A percentile compares a stretch with the other conserved stretches of the same genome.
phyloP scores from a whole-genome alignment of 2,113 vertebrate species.

The Bubo scandiacus region DNA sequence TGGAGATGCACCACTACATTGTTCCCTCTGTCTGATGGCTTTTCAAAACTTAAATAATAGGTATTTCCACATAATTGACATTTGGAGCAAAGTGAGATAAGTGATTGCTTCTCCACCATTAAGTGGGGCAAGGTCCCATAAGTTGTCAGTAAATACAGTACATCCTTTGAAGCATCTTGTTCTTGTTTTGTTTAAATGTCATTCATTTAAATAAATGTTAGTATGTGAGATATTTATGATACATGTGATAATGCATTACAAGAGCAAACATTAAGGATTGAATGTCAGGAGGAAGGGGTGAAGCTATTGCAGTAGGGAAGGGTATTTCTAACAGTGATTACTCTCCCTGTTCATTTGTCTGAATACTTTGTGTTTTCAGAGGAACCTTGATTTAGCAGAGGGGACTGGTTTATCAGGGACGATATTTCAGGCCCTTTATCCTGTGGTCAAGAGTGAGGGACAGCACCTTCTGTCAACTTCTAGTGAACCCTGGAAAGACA shows the following conservation, averaged over 20 bases:
- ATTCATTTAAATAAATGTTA: neutral
- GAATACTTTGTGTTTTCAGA: neutral
- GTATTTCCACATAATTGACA: neutral
- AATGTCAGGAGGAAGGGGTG: neutral
- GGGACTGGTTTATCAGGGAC: neutral
- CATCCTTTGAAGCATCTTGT: neutral
- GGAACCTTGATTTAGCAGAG: neutral
- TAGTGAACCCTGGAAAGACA: neutral
- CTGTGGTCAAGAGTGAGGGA: neutral
- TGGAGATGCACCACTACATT: neutral
- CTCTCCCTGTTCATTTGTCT: neutral
- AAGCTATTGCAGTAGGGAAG: neutral
- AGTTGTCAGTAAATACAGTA: neutral
- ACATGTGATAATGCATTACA: neutral
- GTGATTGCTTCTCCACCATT: neutral
- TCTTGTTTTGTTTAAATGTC: neutral
- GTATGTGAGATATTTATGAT: neutral
- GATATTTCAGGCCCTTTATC: neutral
- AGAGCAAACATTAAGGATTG: neutral
- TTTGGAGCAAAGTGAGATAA: neutral
- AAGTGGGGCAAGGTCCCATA: neutral
- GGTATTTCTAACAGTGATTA: neutral
- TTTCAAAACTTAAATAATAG: slow-evolving; percentile 15
- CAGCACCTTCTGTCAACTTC: neutral
- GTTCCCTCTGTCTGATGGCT: neutral